A percentile compares a stretch with the other conserved stretches of the same genome.
phyloP scores from a whole-genome alignment of 2,888 invertebrate species.

The Watsonalla binaria region DNA sequence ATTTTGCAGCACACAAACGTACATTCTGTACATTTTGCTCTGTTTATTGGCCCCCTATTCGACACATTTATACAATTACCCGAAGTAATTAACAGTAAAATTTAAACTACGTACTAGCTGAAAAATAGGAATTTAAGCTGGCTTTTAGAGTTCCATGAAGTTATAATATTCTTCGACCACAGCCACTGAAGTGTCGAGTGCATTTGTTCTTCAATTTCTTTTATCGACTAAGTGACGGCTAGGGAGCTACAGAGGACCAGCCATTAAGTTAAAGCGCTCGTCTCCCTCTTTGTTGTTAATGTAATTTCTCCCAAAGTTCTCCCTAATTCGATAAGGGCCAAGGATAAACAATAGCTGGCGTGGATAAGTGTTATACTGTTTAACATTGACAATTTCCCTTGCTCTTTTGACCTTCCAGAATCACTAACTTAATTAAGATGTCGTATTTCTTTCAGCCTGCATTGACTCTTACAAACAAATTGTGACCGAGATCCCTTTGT shows the following conservation, averaged over 20 bases:
- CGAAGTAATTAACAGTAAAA: too few species aligned
- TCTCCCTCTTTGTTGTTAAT: slow-evolving; percentile 49
- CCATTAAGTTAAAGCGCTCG: slow-evolving; percentile 53
- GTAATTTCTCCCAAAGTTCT: slow-evolving; percentile 51
- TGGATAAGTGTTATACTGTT: slow-evolving; percentile 22
- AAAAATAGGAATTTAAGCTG: background rate
- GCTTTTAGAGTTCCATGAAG: slow-evolving; percentile 6
- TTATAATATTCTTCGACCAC: slow-evolving; percentile 10
- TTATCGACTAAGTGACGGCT: slow-evolving; percentile 44
- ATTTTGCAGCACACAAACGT: too few species aligned
- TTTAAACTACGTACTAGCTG: too few species aligned
- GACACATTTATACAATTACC: too few species aligned
- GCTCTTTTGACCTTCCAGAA: slow-evolving; percentile 16
- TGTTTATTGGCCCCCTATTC: too few species aligned
- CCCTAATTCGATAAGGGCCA: slow-evolving; percentile 49
- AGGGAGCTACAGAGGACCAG: slow-evolving; percentile 36
- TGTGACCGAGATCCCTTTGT: background rate
- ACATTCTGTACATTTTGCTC: too few species aligned
- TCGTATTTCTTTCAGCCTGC: background rate
- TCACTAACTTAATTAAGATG: slow-evolving; percentile 3
- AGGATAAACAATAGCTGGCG: slow-evolving; percentile 41
- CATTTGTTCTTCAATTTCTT: slow-evolving; percentile 29
- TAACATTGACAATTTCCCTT: slow-evolving; percentile 22
- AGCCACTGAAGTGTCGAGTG: slow-evolving; percentile 13
- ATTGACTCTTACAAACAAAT: background rate